Percentiles rank a stretch among this genome's conserved stretches.
phyloP scores from a whole-genome alignment of 2,797 vertebrate genomes.

The Eidolon dupreanum region DNA sequence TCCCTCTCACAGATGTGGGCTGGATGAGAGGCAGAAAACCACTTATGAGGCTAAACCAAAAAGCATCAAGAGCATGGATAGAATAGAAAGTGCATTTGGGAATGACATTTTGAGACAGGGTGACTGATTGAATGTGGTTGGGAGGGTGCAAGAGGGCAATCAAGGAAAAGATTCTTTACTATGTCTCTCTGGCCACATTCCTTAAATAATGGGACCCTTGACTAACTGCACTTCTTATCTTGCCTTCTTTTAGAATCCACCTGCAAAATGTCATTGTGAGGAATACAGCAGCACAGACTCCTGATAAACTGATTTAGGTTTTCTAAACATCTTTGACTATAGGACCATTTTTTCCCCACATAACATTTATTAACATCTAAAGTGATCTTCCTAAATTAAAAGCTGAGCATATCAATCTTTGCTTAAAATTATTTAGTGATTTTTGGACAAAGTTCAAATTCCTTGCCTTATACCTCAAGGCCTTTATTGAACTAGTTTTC shows the following conservation, averaged over 20 bases:
- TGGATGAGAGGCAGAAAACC: not conserved
- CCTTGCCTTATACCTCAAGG: not conserved
- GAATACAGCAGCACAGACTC: not conserved
- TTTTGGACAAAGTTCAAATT: not conserved
- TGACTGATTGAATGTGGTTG: not conserved
- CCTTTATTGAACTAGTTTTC: not conserved
- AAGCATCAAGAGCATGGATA: not conserved
- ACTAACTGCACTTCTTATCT: not conserved
- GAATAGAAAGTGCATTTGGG: not conserved
- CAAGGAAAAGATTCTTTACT: not conserved
- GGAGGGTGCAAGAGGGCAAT: not conserved
- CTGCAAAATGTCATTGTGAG: not conserved
- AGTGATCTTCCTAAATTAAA: not conserved
- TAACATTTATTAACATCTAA: not conserved
- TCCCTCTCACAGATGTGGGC: not conserved
- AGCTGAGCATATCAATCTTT: not conserved
- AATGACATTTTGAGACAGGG: not conserved
- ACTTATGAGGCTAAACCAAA: not conserved
- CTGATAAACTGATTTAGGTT: not conserved
- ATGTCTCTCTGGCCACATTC: not conserved
- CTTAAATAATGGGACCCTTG: not conserved
- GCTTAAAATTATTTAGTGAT: not conserved
- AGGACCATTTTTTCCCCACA: not conserved
- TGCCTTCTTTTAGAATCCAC: not conserved
- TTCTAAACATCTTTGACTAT: not conserved